phyloP scores from a whole-genome alignment of 2,113 vertebrate species.

The Platysteira castanea region DNA sequence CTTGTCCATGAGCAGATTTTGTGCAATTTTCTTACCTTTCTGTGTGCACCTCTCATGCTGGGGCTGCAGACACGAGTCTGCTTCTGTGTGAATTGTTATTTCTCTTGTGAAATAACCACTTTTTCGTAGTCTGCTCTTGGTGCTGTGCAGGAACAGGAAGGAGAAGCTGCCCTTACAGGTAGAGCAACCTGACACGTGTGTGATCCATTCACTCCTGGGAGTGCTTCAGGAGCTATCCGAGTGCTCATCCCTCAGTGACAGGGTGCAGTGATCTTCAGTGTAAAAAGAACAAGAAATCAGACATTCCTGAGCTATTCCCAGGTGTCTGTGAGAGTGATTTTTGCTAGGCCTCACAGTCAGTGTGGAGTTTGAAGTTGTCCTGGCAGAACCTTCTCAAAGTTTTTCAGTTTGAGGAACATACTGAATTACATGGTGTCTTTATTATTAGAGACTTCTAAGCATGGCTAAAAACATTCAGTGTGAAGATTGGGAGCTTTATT shows the following conservation, averaged over 20 bases:
- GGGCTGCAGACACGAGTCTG: accelerated
- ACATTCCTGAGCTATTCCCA: neutral
- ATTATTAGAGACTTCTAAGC: neutral
- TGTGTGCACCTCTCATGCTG: accelerated
- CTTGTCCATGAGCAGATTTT: neutral
- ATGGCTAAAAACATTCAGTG: neutral
- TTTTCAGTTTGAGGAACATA: neutral
- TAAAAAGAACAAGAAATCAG: neutral
- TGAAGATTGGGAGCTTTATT: neutral
- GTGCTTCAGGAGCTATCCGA: neutral
- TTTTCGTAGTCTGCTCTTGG: neutral
- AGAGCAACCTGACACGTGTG: neutral
- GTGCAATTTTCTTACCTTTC: neutral
- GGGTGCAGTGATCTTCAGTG: neutral
- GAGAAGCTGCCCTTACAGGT: neutral
- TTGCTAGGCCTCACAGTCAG: neutral
- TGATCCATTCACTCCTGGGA: neutral
- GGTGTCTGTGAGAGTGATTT: neutral
- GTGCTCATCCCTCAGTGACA: neutral
- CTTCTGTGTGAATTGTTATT: neutral
- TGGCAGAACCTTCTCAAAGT: neutral
- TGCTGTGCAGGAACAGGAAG: neutral
- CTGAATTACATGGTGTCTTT: neutral
- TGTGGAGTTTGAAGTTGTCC: neutral
- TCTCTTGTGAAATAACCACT: neutral